Evolutionary conservation across 2,113 vertebrate genomes (phyloP).

Genomic region (Lipotes vexillifer): DNA sequence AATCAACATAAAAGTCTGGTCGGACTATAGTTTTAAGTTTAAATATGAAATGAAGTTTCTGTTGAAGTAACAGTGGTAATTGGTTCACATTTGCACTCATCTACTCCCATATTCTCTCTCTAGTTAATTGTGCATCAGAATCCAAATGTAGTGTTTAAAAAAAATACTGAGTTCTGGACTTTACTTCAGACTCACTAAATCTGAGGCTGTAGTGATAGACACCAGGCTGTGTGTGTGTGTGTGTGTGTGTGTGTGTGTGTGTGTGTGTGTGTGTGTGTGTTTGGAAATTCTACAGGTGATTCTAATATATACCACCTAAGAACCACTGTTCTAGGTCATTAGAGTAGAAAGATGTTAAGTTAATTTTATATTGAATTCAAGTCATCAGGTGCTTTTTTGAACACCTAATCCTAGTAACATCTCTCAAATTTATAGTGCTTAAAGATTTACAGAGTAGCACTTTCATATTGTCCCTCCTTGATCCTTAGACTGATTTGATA

Average conservation of each 20-base stretch:
- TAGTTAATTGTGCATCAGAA: neutral
- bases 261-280: neutral
- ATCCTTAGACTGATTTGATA: neutral
- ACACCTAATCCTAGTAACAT: neutral
- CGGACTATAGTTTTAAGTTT: neutral
- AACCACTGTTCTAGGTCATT: neutral
- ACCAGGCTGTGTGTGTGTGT: neutral
- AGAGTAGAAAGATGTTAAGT: neutral
- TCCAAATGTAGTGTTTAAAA: neutral
- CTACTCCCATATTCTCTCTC: neutral
- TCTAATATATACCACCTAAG: neutral
- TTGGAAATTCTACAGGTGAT: neutral
- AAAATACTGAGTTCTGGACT: neutral
- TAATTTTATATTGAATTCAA: conserved; percentile 8
- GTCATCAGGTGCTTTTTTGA: neutral
- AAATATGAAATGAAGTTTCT: conserved; percentile 13
- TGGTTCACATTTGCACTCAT: neutral
- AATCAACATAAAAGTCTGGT: neutral
- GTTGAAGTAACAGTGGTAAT: neutral
- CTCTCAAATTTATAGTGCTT: neutral
- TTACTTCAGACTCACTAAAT: neutral
- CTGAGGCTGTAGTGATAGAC: neutral
- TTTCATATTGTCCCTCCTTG: neutral
- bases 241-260: neutral
- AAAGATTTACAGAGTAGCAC: neutral